Evolutionary conservation across 2,113 vertebrate genomes (phyloP).

Genomic region (Nipponia nippon): DNA sequence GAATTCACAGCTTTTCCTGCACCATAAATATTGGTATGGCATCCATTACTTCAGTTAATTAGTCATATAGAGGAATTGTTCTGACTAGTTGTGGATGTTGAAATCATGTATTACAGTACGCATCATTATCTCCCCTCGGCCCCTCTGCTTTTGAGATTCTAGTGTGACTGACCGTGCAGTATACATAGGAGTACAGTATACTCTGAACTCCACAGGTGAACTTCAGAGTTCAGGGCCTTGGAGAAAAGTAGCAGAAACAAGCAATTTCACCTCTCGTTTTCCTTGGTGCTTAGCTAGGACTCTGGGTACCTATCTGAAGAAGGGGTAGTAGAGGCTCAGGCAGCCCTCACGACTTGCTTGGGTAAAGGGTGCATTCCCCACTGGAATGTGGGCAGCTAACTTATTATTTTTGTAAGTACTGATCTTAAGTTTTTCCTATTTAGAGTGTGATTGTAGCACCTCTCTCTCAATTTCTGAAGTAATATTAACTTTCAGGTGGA

Average conservation of each 20-base stretch:
- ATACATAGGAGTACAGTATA: accelerated
- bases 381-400: neutral
- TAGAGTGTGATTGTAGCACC: neutral
- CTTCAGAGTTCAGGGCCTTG: neutral
- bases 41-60: slow-evolving; percentile 57
- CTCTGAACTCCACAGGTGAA: neutral
- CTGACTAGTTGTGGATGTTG: slow-evolving; percentile 55
- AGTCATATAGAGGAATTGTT: slow-evolving; percentile 62
- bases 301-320: neutral
- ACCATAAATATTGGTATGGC: slow-evolving; percentile 16
- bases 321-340: neutral
- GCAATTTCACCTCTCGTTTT: neutral
- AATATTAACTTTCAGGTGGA: neutral
- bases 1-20: slow-evolving; percentile 42
- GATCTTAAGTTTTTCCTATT: neutral
- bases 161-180: neutral
- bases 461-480: neutral
- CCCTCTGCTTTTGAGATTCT: neutral
- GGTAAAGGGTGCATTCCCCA: neutral
- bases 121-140: neutral
- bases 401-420: neutral
- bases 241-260: neutral
- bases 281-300: neutral
- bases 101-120: neutral
- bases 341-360: neutral